phyloP scores from a whole-genome alignment of 1,140 invertebrate genomes.

The Scaptomyza pallida region DNA sequence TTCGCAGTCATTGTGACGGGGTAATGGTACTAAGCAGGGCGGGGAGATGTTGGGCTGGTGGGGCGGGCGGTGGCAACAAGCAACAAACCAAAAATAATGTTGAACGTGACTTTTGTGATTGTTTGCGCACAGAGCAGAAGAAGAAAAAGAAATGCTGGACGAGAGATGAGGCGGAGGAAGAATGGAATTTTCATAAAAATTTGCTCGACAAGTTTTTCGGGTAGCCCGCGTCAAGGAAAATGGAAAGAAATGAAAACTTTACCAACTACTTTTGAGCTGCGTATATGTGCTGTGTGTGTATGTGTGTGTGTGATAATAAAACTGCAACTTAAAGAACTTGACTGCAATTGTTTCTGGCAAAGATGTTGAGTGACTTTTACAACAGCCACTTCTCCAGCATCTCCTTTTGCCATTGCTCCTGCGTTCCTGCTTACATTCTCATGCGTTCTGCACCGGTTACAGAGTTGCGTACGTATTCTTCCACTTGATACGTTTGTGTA shows the following conservation, averaged over 20 bases:
- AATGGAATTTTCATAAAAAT: constrained; percentile 80
- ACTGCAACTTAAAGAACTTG: constrained; percentile 80
- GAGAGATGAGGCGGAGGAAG: constrained; percentile 9
- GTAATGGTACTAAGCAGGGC: constrained; percentile 24
- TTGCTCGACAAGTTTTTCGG: constrained; percentile 68
- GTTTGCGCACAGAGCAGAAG: constrained; percentile 52
- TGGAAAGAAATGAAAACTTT: constrained; percentile 77
- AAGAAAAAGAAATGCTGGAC: background rate
- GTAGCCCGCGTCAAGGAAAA: constrained; percentile 48
- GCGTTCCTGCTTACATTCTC: constrained; percentile 2
- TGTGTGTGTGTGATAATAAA: constrained; percentile 70
- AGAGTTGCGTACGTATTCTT: constrained; percentile 54
- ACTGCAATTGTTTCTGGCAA: constrained; percentile 79
- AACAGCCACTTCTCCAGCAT: constrained; percentile 31
- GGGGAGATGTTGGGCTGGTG: constrained; percentile 5
- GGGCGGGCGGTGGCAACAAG: constrained; percentile 56
- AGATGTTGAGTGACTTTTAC: constrained; percentile 78
- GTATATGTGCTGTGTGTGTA: constrained; percentile 11
- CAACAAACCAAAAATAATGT: constrained; percentile 83
- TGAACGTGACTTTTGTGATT: constrained; percentile 82
- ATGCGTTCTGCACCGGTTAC: constrained; percentile 34
- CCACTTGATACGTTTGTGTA: constrained; percentile 18
- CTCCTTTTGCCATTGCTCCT: background rate
- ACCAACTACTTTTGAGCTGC: constrained; percentile 20
- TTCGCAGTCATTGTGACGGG: constrained; percentile 63